Base-by-base conservation (phyloP, 1,140 invertebrate genomes). In the Euborellia annulipes region DNA sequence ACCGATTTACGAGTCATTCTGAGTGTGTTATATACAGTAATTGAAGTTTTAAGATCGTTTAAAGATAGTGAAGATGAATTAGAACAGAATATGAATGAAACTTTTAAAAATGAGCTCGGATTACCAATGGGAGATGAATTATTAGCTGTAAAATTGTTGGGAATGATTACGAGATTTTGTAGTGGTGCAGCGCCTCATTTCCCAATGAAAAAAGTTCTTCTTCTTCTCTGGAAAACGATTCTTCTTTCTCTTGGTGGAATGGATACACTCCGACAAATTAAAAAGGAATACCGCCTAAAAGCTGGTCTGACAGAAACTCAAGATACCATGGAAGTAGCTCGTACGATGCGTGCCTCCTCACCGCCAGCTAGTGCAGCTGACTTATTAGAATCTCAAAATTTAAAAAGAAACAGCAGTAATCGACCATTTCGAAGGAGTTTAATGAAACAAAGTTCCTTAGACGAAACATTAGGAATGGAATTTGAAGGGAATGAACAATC, bases 131-230 rank as follows among this genome's bases (percentile, higher is more conserved):
- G 75, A 36, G 88, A 92, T 56, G 89, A 94, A 60, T 63, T 92
- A 41, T 63, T 96, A 11, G 78, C 83, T 11, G 78, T 95, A 2
- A 90, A 91, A 57, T 67, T 98, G 45, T 72, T 97, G 38, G 78
- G 81, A 50, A 92, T 97, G 91, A 85, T 96, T 6, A 93, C 88
- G 16, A 75, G 80, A 52, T 92, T 96, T 60, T 97, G 92, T 65
- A 90, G 86, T 57, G 91, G 91, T 1, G 79, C 82, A 34, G 85
- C 88, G 9, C 87, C 91, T 37, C 89, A 95, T 68, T 96, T 94
- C 69, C 93, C 93, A 13, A 95, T 97, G 76, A 96, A 94, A 62
- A 98, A 98, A 70, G 85, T 97, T 43, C 66, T 98, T 20, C 64
- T 98, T n/a, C 63, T 98, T 2, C 60, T 98, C 11, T 98, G 94